Percentiles rank a stretch among this genome's conserved stretches.
phyloP scores from a whole-genome alignment of 2,888 invertebrate genomes.

The Tetrapedia diversipes region DNA sequence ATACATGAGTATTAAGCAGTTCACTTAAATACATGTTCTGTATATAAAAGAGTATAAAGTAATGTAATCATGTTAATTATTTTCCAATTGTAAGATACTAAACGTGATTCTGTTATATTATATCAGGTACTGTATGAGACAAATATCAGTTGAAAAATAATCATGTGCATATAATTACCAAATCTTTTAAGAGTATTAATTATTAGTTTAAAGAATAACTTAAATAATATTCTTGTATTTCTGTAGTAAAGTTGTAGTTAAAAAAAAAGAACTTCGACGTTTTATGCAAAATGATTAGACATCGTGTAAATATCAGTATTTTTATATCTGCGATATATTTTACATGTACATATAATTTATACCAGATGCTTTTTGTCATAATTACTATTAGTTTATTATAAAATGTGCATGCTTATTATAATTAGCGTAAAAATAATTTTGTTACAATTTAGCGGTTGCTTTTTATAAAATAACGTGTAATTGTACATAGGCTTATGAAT shows the following conservation, averaged over 20 bases:
- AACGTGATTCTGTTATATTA: slow-evolving; percentile 21
- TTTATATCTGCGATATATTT: slow-evolving; percentile 43
- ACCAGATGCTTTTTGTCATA: slow-evolving; percentile 45
- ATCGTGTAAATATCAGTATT: slow-evolving; percentile 55
- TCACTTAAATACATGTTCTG: slow-evolving; percentile 31
- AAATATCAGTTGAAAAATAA: slow-evolving; percentile 37
- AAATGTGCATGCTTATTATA: slow-evolving; percentile 59
- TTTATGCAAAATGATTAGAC: slow-evolving; percentile 22
- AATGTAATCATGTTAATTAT: slow-evolving; percentile 39
- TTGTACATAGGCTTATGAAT: slow-evolving; percentile 50
- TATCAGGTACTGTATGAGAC: slow-evolving; percentile 32
- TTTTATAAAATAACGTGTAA: slow-evolving; percentile 53
- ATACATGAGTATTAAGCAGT: slow-evolving; percentile 38
- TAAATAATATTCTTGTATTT: slow-evolving; percentile 16
- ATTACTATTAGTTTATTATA: slow-evolving; percentile 44
- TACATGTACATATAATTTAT: slow-evolving; percentile 48
- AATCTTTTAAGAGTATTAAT: slow-evolving; percentile 13
- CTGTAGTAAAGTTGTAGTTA: slow-evolving; percentile 6
- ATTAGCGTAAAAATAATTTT: slow-evolving; percentile 42
- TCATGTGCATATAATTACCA: slow-evolving; percentile 29
- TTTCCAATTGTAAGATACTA: slow-evolving; percentile 39
- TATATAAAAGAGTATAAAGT: slow-evolving; percentile 43
- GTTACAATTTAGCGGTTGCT: slow-evolving; percentile 46
- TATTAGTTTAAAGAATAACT: slow-evolving; percentile 6
- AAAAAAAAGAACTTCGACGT: slow-evolving; percentile 12